Evolutionary conservation across 2,797 vertebrate genomes (phyloP).

Genomic region (Chelon labrosus): DNA sequence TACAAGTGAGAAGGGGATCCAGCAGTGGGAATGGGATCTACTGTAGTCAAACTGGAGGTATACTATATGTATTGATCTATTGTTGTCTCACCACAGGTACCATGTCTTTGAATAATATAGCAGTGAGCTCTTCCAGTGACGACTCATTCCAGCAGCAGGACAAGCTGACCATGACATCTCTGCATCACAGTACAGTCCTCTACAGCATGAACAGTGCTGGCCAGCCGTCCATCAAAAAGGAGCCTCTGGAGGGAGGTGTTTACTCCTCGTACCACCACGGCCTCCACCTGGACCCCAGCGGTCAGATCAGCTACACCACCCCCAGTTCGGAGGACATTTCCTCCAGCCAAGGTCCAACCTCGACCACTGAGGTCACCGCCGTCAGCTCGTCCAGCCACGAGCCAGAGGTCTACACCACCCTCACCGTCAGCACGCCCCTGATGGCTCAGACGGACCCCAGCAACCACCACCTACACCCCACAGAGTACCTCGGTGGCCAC

Average conservation of each 20-base stretch:
- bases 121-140: slow-evolving; percentile 80
- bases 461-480: slow-evolving; percentile 84
- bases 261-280: slow-evolving; percentile 89
- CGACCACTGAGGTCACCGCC: slow-evolving; percentile 62
- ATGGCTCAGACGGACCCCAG: slow-evolving; percentile 89
- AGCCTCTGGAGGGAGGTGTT: slow-evolving; percentile 91
- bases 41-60: slow-evolving; percentile 10
- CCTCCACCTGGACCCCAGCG: slow-evolving; percentile 90
- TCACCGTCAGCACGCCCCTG: slow-evolving; percentile 88
- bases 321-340: slow-evolving; percentile 81
- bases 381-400: slow-evolving; percentile 89
- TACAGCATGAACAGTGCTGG: slow-evolving; percentile 90
- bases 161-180: slow-evolving; percentile 91
- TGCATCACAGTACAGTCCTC: slow-evolving; percentile 90
- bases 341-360: slow-evolving; percentile 84
- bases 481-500: slow-evolving; percentile 89
- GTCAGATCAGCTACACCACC: slow-evolving; percentile 91
- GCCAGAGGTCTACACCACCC: slow-evolving; percentile 93
- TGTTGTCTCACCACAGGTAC: slow-evolving; percentile 82
- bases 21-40: slow-evolving; percentile 16
- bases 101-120: slow-evolving; percentile 86
- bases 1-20: slow-evolving; percentile 26
- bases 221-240: slow-evolving; percentile 93
- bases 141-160: slow-evolving; percentile 91
- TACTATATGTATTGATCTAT: slow-evolving; percentile 42